Evolutionary conservation across 2,797 vertebrate genomes (phyloP).

Genomic region (Karalla daura): DNA sequence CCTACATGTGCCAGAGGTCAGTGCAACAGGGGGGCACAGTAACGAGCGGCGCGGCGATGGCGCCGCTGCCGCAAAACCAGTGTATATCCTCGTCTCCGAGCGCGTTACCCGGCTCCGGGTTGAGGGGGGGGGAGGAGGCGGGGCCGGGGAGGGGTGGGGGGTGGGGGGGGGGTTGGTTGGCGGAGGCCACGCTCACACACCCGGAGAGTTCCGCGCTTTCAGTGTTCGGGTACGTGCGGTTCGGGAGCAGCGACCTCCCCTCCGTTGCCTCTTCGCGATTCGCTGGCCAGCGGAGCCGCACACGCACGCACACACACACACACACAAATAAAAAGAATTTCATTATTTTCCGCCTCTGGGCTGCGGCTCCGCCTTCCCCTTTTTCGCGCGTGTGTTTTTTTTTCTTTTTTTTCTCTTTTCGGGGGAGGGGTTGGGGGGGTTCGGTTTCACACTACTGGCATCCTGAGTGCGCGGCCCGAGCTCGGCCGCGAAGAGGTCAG

Average conservation of each 20-base stretch:
- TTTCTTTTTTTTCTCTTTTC: no score
- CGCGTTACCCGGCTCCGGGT: conserved; percentile 49
- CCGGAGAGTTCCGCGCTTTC: conserved; percentile 62
- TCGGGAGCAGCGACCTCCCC: conserved; percentile 31
- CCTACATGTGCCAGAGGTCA: conserved; percentile 81
- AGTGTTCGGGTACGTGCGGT: conserved; percentile 55
- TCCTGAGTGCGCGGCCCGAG: conserved; percentile 60
- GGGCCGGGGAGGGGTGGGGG: no score
- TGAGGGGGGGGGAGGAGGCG: no score
- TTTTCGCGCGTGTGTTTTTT: conserved; percentile 56
- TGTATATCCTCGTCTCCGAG: conserved; percentile 75
- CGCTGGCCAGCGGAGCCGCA: no score
- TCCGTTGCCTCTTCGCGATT: no score
- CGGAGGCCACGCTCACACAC: no score
- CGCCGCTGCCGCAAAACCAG: conserved; percentile 80
- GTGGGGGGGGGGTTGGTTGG: no score
- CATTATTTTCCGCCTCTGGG: conserved; percentile 31
- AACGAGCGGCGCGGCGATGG: conserved; percentile 63
- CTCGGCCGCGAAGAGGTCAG: conserved; percentile 70
- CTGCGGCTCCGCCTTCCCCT: conserved; percentile 56
- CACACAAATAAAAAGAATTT: no score
- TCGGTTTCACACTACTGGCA: conserved; percentile 73
- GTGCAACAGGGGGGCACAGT: conserved; percentile 76
- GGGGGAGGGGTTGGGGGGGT: no score
- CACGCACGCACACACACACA: no score